Base-by-base conservation (phyloP, 2,797 vertebrate genomes). In the Chaetophractus vellerosus region DNA sequence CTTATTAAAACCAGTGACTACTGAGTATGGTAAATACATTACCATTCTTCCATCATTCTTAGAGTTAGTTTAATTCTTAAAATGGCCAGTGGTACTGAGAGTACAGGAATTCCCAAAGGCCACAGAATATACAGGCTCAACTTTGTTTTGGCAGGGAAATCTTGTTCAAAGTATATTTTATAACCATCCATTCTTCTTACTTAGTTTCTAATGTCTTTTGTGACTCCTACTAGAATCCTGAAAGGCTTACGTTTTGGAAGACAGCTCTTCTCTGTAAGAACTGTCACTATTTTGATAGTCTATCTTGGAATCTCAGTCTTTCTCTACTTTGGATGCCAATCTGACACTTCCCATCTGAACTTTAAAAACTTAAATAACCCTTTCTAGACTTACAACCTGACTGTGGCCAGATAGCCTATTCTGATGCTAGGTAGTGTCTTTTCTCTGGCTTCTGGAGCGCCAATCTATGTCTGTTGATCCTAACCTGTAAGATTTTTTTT, bases 81-180 rank as follows among this genome's bases (percentile, higher is more conserved):
- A 75, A 55, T 45, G 55, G 55, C 5, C 33, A 75, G 9, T 66
- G 15, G 5, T 63, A 63, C 4, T 63, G 10, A 78, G 33, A 59
- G 91, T 72, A 41, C 18, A 2, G 15, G 6, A 84, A 66, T 91
- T 64, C 6, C 74, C 41, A 81, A 14, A 92, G 33, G 38, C 23
- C 33, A 90, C 3, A 63, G 21, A 90, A 94, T 63, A 78, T 11
- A 66, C 61, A 59, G 23, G 33, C 6, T 90, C 71, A 81, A 4
- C 9, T 81, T 71, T 57, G 66, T 33, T 75, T 93, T 5, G 75
- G 15, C 7, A 91, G 15, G 19, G 26, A 85, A 91, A 55, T 31
- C 7, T 31, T 81, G 10, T 68, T 93, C 48, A 69, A 66, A 76
- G 80, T 8, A 48, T 64, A 63, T 92, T 88, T 91, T 59, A 76